phyloP scores from a whole-genome alignment of 2,797 vertebrate species.

The Balearica regulorum region DNA sequence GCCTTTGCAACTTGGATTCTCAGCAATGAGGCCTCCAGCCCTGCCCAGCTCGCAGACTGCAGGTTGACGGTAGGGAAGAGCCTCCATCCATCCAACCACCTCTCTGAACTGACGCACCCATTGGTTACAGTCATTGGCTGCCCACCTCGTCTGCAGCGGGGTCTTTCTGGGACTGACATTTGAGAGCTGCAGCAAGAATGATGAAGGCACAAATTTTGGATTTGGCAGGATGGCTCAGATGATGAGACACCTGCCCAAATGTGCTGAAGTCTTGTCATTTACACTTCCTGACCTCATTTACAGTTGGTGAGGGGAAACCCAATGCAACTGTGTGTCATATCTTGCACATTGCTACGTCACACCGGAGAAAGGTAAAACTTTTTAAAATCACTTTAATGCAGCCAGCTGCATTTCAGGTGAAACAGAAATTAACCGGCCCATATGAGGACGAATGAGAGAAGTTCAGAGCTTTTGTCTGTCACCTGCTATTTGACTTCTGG shows the following conservation, averaged over 20 bases:
- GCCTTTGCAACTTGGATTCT: background rate
- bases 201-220: rapidly evolving
- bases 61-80: background rate
- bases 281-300: background rate
- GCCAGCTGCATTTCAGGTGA: background rate
- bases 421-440: background rate
- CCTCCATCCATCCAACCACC: background rate
- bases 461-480: background rate
- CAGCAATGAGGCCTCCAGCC: background rate
- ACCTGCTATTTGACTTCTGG: background rate
- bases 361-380: background rate
- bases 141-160: background rate
- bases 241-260: background rate
- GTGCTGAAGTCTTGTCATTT: background rate
- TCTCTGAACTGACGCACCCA: background rate
- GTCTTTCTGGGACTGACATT: background rate
- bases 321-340: background rate
- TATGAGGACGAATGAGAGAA: background rate
- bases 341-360: background rate
- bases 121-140: rapidly evolving
- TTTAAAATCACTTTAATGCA: background rate
- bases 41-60: background rate
- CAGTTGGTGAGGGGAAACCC: slow-evolving; percentile 7
- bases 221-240: background rate
- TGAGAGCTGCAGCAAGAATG: background rate